Percentiles rank a stretch among this genome's conserved stretches.
These are phyloP conservation scores for Watersipora subatra DNA, from an alignment of 1,140 invertebrate species.

Conservation along the genomic window DNA sequence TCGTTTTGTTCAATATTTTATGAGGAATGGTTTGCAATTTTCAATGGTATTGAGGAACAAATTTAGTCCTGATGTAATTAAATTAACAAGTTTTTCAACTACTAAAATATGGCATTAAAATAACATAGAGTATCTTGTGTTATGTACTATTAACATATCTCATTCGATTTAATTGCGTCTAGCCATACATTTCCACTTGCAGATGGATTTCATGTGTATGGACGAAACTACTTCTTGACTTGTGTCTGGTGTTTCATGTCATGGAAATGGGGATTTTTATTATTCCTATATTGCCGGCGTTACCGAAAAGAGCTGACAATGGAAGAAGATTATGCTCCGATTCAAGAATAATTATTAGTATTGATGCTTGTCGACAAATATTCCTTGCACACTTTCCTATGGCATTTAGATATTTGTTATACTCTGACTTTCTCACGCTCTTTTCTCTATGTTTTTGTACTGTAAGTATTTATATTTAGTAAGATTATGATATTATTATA, in stretches of 20 bases:
- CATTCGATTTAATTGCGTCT: not conserved
- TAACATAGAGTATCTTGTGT: not conserved
- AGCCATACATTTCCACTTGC: not conserved
- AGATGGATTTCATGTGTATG: constrained; percentile 18
- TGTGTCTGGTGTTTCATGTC: constrained; percentile 36
- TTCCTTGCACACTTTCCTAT: too few species aligned
- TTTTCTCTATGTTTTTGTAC: too few species aligned
- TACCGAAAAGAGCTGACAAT: constrained; percentile 16
- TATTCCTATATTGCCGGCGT: constrained; percentile 22
- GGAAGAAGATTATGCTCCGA: not conserved
- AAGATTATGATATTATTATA: too few species aligned
- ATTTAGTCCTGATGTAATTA: too few species aligned
- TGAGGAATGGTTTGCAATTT: too few species aligned
- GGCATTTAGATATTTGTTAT: too few species aligned
- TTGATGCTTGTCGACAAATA: too few species aligned
- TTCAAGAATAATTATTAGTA: not conserved
- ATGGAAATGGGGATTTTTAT: constrained; percentile 35
- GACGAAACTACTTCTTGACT: constrained; percentile 25
- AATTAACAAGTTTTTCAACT: too few species aligned
- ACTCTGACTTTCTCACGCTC: too few species aligned
- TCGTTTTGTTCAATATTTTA: too few species aligned
- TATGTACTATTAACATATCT: not conserved
- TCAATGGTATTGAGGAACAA: too few species aligned
- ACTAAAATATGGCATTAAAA: not conserved
- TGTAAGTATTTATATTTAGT: too few species aligned